These are phyloP conservation scores for Acrobeloides nanus DNA, from an alignment of 2,888 invertebrate species.

Conservation along the genomic window DNA sequence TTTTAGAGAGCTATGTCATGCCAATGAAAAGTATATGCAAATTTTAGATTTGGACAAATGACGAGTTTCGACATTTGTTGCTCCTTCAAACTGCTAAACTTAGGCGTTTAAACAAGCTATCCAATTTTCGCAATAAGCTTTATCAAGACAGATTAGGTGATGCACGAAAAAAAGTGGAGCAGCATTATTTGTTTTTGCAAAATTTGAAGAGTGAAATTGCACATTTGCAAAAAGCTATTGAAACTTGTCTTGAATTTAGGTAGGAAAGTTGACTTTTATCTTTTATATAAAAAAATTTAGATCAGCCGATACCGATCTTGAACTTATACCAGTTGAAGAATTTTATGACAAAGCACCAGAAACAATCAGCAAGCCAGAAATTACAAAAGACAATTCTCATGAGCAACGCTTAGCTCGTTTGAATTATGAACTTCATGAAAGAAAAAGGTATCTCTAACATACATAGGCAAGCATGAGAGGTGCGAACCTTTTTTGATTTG, in stretches of 20 bases:
- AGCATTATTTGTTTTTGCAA: not conserved
- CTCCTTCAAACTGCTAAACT: not conserved
- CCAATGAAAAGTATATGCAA: too few species aligned
- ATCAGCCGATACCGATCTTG: slow-evolving; percentile 1
- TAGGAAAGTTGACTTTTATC: not conserved
- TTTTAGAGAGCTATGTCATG: too few species aligned
- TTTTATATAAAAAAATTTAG: not conserved
- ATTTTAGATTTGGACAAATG: too few species aligned
- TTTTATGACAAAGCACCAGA: slow-evolving; percentile 1
- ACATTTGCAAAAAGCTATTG: not conserved
- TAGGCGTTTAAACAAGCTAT: not conserved
- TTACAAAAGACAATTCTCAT: slow-evolving; percentile 1
- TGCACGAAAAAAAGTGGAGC: not conserved
- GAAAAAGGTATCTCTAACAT: too few species aligned
- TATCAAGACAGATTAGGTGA: not conserved
- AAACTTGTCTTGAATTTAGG: not conserved
- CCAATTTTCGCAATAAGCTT: not conserved
- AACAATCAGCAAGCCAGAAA: not conserved
- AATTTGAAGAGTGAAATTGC: not conserved
- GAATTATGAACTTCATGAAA: not conserved
- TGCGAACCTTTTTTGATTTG: too few species aligned
- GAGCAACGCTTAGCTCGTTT: slow-evolving; percentile 3
- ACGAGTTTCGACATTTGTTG: too few species aligned
- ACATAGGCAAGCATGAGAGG: too few species aligned
- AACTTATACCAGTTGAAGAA: slow-evolving; percentile 8